Evolutionary conservation across 2,888 invertebrate species (phyloP).

Genomic region (Drosophila demipolita): DNA sequence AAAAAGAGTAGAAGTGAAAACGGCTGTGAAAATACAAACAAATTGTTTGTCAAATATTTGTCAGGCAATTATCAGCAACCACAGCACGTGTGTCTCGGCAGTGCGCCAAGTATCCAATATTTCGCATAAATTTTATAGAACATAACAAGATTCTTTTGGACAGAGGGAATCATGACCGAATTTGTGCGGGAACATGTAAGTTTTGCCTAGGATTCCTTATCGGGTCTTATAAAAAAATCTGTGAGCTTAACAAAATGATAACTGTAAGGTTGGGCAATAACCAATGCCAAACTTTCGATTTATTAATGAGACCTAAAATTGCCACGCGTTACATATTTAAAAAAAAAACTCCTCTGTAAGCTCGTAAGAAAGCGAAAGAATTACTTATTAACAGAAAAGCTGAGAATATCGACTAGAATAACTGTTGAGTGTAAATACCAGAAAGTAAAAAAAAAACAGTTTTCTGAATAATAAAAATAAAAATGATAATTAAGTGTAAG

Average conservation of each 20-base stretch:
- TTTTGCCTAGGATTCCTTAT: slow-evolving; percentile 16
- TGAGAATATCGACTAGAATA: not conserved
- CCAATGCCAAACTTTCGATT: not conserved
- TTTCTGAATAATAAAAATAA: not conserved
- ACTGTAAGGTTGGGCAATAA: not conserved
- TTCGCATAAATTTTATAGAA: not conserved
- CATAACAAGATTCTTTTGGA: not conserved
- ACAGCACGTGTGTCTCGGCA: slow-evolving; percentile 48
- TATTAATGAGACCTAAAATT: not conserved
- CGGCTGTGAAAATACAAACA: slow-evolving; percentile 68
- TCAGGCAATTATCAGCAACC: slow-evolving; percentile 45
- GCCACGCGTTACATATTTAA: not conserved
- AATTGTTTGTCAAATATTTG: slow-evolving; percentile 68
- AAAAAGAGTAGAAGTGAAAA: slow-evolving; percentile 35
- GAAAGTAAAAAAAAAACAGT: no score
- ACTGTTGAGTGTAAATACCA: no score
- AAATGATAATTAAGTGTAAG: not conserved
- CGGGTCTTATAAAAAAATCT: slow-evolving; percentile 48
- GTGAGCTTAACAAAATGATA: not conserved
- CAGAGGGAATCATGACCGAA: slow-evolving; percentile 54
- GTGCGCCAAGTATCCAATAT: slow-evolving; percentile 20
- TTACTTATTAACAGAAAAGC: not conserved
- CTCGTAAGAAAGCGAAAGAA: not conserved
- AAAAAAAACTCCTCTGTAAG: not conserved
- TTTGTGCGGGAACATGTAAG: slow-evolving; percentile 73